A percentile compares a stretch with the other conserved stretches of the same genome.
Conservation (phyloP, 2,797 vertebrate genomes). For the Trematomus bernacchii region DNA sequence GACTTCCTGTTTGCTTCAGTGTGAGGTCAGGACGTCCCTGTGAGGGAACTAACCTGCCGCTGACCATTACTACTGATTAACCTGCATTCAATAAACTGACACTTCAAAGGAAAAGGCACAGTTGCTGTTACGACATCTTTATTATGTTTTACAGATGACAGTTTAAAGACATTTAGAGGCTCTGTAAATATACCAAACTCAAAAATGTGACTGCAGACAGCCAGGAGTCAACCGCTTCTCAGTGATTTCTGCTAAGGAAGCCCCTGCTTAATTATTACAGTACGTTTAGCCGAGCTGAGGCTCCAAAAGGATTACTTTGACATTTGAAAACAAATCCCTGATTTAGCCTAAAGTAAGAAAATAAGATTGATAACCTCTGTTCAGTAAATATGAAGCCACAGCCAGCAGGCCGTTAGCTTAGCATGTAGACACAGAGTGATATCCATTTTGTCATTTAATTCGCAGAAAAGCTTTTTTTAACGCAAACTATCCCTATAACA, state of each 20-base stretch:
- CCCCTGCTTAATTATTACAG: conserved; percentile 12
- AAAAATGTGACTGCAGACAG: too few species aligned
- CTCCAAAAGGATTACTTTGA: not conserved
- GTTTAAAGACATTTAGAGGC: not conserved
- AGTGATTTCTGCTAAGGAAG: conserved; percentile 8
- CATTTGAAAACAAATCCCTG: not conserved
- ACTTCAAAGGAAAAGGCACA: conserved; percentile 56
- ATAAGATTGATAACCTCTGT: not conserved
- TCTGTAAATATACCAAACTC: too few species aligned
- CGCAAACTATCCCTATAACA: not conserved
- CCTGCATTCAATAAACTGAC: conserved; percentile 74
- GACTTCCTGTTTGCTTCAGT: conserved; percentile 45
- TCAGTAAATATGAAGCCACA: not conserved
- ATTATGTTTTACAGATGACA: not conserved
- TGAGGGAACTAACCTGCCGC: conserved; percentile 37
- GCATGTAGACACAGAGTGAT: too few species aligned
- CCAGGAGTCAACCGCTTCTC: not conserved
- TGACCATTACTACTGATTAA: conserved; percentile 71
- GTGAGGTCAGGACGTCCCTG: conserved; percentile 48
- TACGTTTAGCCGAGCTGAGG: not conserved
- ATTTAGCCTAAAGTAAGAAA: not conserved
- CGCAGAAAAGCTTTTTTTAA: too few species aligned
- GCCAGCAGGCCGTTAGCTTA: too few species aligned
- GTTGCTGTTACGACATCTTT: conserved; percentile 23
- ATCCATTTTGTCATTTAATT: too few species aligned